These are phyloP conservation scores for Achroia grisella DNA, from an alignment of 1,140 invertebrate genomes.

Conservation along the genomic window DNA sequence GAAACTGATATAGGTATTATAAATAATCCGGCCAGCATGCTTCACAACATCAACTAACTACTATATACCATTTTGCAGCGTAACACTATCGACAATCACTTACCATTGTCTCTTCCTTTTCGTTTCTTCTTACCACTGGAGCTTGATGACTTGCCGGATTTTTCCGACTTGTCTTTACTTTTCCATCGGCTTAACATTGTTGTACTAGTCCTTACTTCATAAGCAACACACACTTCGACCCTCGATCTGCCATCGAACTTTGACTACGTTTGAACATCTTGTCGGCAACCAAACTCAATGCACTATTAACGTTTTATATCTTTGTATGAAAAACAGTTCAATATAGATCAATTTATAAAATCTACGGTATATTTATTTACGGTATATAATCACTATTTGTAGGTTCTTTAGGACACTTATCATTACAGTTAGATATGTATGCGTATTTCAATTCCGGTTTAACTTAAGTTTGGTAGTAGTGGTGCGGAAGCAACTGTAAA, in stretches of 20 bases:
- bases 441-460: conserved; percentile 28
- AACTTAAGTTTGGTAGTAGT: conserved; percentile 11
- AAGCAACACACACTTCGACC: not conserved
- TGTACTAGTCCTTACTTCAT: not conserved
- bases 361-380: not conserved
- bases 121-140: conserved; percentile 60
- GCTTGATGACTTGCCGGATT: conserved; percentile 53
- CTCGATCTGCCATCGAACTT: not conserved
- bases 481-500: conserved; percentile 1
- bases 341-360: not conserved
- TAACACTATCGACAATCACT: too few relatives aligned
- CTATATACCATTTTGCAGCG: too few relatives aligned
- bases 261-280: not conserved
- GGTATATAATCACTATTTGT: not conserved
- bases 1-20: too few relatives aligned
- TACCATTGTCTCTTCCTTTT: conserved; percentile 62
- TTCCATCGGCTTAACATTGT: conserved; percentile 68
- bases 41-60: too few relatives aligned
- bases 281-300: not conserved
- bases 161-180: conserved; percentile 66
- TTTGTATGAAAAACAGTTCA: not conserved
- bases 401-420: not conserved
- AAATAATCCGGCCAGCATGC: too few relatives aligned
- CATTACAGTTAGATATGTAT: conserved; percentile 22
- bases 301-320: conserved; percentile 6